These are phyloP conservation scores for Ganaspis brasiliensis DNA, from an alignment of 2,888 invertebrate genomes.

Conservation along the genomic window DNA sequence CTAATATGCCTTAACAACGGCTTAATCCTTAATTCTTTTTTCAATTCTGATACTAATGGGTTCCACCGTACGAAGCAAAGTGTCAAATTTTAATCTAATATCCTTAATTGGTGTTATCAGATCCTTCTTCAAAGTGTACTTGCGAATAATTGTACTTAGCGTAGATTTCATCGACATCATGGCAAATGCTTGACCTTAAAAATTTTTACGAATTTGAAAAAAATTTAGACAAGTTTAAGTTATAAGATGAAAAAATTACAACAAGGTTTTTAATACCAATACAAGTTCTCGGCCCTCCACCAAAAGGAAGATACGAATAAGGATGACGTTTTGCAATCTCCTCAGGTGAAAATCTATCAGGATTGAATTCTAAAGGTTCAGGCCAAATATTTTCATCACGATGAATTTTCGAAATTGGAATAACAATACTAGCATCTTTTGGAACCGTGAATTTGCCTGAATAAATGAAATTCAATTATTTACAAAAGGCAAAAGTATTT, in stretches of 20 bases:
- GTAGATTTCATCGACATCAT: slow-evolving; percentile 9
- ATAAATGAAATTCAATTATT: neutral
- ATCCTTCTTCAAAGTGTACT: neutral
- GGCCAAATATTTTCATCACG: slow-evolving; percentile 83
- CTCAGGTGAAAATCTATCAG: slow-evolving; percentile 82
- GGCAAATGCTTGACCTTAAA: neutral
- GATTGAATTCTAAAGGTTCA: slow-evolving; percentile 82
- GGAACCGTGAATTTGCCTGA: neutral
- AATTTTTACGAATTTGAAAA: too few relatives aligned
- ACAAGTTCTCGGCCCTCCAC: slow-evolving; percentile 81
- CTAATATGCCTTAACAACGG: too few relatives aligned
- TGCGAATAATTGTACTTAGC: neutral
- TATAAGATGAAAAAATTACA: too few relatives aligned
- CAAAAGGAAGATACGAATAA: slow-evolving; percentile 83
- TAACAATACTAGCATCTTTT: neutral
- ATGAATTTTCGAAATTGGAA: slow-evolving; percentile 79
- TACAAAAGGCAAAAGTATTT: too few relatives aligned
- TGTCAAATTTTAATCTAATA: neutral
- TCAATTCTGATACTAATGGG: neutral
- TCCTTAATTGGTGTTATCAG: neutral
- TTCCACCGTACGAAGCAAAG: neutral
- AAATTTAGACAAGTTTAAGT: too few relatives aligned
- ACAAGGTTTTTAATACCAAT: slow-evolving; percentile 84
- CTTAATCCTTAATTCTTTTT: neutral
- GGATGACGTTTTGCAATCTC: slow-evolving; percentile 80